These are phyloP conservation scores for Pteropus rufus DNA, from an alignment of 2,797 vertebrate species.

Conservation along the genomic window DNA sequence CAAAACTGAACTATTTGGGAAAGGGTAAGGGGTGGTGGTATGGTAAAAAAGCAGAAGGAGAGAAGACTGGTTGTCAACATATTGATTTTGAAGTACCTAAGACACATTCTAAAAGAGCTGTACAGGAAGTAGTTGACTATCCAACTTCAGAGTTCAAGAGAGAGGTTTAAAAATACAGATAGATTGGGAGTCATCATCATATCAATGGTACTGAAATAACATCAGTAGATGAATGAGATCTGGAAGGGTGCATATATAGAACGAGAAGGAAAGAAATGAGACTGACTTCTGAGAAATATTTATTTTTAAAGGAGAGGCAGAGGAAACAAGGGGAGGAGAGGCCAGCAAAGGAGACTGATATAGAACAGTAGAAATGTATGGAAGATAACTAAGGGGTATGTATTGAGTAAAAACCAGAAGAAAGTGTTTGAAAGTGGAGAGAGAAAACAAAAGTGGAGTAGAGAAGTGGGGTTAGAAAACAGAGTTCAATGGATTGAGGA, in stretches of 20 bases:
- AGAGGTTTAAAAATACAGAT: neutral
- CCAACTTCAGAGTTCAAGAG: neutral
- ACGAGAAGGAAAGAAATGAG: neutral
- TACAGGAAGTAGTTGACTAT: neutral
- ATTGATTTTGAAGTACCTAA: neutral
- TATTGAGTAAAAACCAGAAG: neutral
- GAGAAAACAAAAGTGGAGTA: neutral
- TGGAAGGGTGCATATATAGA: neutral
- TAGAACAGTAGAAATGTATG: neutral
- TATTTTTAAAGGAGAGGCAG: neutral
- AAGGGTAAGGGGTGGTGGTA: neutral
- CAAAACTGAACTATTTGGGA: neutral
- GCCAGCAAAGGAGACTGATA: neutral
- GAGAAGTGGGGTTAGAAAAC: neutral
- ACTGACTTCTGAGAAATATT: neutral
- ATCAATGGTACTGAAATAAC: neutral
- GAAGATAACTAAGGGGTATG: neutral
- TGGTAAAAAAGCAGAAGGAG: neutral
- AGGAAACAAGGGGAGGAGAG: neutral
- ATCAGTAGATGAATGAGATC: neutral
- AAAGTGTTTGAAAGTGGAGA: neutral
- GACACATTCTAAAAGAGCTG: neutral
- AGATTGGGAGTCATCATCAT: neutral
- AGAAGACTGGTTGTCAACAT: neutral
- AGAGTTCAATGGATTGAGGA: neutral